phyloP scores from a whole-genome alignment of 2,113 vertebrate species.

The Serilophus lunatus region DNA sequence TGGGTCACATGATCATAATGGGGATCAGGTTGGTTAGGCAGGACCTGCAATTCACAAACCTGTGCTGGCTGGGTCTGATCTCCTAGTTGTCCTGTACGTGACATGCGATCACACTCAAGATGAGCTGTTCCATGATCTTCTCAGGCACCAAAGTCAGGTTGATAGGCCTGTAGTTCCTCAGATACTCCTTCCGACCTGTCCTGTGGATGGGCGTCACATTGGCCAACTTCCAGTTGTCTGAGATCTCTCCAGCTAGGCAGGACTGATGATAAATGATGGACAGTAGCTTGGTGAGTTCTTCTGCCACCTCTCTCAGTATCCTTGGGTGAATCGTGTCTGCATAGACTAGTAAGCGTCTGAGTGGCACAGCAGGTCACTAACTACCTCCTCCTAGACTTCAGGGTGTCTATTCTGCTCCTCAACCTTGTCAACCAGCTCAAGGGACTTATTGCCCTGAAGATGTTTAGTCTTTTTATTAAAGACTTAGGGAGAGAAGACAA shows the following conservation, averaged over 20 bases:
- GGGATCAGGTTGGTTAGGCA: not conserved
- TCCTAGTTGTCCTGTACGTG: not conserved
- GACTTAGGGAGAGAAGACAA: not conserved
- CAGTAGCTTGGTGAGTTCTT: accelerated
- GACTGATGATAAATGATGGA: not conserved
- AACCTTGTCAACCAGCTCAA: not conserved
- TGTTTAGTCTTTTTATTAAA: not conserved
- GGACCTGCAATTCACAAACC: not conserved
- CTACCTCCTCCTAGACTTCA: not conserved
- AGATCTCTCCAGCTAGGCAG: not conserved
- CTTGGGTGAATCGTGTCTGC: not conserved
- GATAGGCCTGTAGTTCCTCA: not conserved
- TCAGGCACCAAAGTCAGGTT: not conserved
- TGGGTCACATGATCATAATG: not conserved
- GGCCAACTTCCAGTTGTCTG: not conserved
- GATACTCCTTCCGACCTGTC: not conserved
- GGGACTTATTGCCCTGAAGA: not conserved
- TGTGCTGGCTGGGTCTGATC: not conserved
- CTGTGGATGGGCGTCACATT: not conserved
- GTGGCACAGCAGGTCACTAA: not conserved
- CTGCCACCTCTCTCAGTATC: not conserved
- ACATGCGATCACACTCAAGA: not conserved
- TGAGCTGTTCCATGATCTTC: not conserved
- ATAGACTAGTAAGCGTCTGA: not conserved
- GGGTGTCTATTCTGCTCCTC: not conserved